phyloP scores from a whole-genome alignment of 2,888 invertebrate species.

The Diplolepis rosae region DNA sequence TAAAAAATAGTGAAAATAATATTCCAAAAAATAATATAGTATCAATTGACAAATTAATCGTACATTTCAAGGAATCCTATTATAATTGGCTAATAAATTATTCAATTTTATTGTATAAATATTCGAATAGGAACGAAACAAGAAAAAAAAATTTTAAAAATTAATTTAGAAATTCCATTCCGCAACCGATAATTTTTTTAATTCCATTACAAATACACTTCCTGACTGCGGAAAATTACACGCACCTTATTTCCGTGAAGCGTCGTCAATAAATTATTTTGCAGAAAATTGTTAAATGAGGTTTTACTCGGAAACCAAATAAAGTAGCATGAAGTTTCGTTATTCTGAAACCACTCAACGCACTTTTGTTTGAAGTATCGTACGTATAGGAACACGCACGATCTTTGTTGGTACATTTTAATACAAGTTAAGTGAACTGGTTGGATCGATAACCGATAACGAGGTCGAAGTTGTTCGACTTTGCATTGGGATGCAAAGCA shows the following conservation, averaged over 20 bases:
- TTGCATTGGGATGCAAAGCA: conserved; percentile 64
- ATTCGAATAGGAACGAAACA: too few relatives aligned
- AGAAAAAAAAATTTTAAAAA: too few relatives aligned
- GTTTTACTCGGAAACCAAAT: background rate
- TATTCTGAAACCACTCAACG: conserved; percentile 16
- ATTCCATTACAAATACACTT: background rate
- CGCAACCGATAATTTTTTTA: conserved; percentile 3
- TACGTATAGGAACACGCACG: conserved; percentile 4
- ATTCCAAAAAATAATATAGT: too few relatives aligned
- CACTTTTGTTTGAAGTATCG: background rate
- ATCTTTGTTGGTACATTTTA: conserved; percentile 17
- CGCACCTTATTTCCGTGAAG: conserved; percentile 7
- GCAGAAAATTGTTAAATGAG: conserved; percentile 17
- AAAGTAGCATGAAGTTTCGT: background rate
- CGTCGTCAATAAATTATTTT: conserved; percentile 3
- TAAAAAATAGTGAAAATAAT: too few relatives aligned
- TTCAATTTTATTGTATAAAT: too few relatives aligned
- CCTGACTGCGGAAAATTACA: background rate
- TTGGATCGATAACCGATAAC: conserved; percentile 40
- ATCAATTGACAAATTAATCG: too few relatives aligned
- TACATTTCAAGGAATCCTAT: too few relatives aligned
- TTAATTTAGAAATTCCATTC: too few relatives aligned
- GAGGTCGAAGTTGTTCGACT: conserved; percentile 43
- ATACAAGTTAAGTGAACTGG: conserved; percentile 17
- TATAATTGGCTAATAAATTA: too few relatives aligned